Percentiles rank a stretch among this genome's conserved stretches.
Evolutionary conservation across 2,797 vertebrate species (phyloP).

Genomic region (Microhierax caerulescens): DNA sequence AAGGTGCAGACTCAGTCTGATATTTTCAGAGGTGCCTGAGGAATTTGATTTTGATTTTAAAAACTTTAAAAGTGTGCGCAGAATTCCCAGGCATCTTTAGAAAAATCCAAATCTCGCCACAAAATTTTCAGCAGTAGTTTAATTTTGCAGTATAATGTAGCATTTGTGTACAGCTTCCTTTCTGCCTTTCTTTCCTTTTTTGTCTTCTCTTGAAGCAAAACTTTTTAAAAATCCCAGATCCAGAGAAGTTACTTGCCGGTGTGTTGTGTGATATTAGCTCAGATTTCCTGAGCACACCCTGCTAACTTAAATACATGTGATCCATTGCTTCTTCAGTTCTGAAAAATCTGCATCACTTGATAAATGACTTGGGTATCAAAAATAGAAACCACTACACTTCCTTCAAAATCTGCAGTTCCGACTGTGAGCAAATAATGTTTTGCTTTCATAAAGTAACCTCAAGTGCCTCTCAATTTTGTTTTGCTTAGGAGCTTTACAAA

Average conservation of each 20-base stretch:
- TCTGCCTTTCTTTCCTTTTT: too few species aligned
- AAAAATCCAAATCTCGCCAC: background rate
- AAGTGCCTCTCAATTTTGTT: background rate
- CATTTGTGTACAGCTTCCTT: background rate
- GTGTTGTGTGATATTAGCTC: background rate
- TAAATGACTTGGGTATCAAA: background rate
- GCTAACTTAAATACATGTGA: background rate
- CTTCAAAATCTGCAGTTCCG: background rate
- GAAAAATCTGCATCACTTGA: background rate
- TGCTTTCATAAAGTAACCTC: background rate
- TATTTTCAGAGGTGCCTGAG: background rate
- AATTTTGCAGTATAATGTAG: background rate
- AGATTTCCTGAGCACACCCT: background rate
- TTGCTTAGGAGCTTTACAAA: background rate
- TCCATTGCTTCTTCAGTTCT: constrained; percentile 7
- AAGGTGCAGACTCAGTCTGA: background rate
- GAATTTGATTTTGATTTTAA: background rate
- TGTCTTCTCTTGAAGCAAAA: background rate
- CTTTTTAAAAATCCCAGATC: background rate
- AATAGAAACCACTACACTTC: constrained; percentile 14
- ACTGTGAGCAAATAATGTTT: background rate
- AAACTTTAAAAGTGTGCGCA: background rate
- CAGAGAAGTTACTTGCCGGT: background rate
- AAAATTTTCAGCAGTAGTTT: background rate
- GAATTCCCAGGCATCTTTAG: background rate